Evolutionary conservation across 2,888 invertebrate genomes (phyloP).

Genomic region (Sarcophaga subvicina): DNA sequence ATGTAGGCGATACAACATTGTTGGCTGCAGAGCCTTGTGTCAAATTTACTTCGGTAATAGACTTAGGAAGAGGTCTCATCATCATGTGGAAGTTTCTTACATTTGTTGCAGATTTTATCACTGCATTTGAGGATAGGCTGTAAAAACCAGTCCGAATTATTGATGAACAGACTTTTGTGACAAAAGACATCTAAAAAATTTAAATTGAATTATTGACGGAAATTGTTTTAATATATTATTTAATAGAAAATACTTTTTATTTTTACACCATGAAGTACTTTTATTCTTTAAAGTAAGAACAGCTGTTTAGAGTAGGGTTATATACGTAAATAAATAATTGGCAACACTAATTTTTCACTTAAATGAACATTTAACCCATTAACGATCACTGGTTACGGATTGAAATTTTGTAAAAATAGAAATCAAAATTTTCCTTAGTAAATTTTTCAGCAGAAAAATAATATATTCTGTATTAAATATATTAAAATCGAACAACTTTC

Average conservation of each 20-base stretch:
- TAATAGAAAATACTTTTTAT: conserved; percentile 8
- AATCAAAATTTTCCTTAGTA: no score
- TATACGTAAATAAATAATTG: background rate
- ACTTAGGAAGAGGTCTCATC: conserved; percentile 68
- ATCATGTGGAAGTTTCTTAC: conserved; percentile 75
- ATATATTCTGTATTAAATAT: no score
- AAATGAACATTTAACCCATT: background rate
- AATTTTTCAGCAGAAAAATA: no score
- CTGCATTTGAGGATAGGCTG: conserved; percentile 49
- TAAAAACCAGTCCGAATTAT: conserved; percentile 57
- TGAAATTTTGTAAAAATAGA: background rate
- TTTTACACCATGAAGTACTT: background rate
- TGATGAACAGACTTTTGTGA: conserved; percentile 69
- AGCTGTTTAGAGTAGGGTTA: background rate
- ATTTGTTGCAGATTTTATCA: conserved; percentile 13
- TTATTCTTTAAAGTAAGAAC: background rate
- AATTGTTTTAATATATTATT: background rate
- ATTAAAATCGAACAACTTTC: no score
- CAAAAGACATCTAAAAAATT: conserved; percentile 75
- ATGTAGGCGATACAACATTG: conserved; percentile 39
- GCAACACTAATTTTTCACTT: background rate
- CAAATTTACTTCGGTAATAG: conserved; percentile 41
- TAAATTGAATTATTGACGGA: background rate
- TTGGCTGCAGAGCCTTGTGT: conserved; percentile 33
- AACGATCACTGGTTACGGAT: background rate